Base-by-base conservation (phyloP, 2,797 vertebrate species). In the Gouania willdenowi region DNA sequence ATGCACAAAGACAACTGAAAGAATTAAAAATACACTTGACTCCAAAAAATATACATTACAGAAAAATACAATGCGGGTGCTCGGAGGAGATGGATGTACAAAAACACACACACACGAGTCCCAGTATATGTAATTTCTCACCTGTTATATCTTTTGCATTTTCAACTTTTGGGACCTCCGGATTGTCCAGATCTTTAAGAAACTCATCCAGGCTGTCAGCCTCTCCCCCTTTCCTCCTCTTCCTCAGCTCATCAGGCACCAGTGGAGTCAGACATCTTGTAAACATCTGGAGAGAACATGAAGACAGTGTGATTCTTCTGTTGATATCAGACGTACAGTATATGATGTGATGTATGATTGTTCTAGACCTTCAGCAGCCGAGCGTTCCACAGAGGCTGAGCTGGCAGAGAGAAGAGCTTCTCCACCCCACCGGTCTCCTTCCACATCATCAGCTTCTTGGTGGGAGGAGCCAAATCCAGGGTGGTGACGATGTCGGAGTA, bases 371-470 rank as follows among this genome's bases (percentile, higher is more conserved):
- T 97, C 44, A 97, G 83, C 69, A 97, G 86, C 59, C 92, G 87
- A 30, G 79, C 81, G 35, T 97, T 97, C 94, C 94, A 97, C 12
- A 97, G 81, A n/a, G 94, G 91, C 72, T 97, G 94, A 10, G 94
- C 94, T 13, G 94, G 94, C 51, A 95, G 79, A 12, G 93, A 94
- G 84, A 97, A 97, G n/a, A 97, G 91, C 66, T 95, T 97, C 82
- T 97, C 94, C 11, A 97, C 94, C 24, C 94, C 94, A 1, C 94
- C 94, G 0, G 93, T 97, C 82, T 97, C 94, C 74, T 97, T 97
- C 94, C 94, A 97, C 93, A 97, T 95, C 94, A 97, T 97, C 56
- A 97, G 54, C 76, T 97, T 97, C 85, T 97, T 97, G 35, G 94
- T 97, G 39, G 94, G 94, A 8, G 94, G 94, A 8, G 94, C 94